These are phyloP conservation scores for Saxidomus purpurata DNA, from an alignment of 1,140 invertebrate genomes.

Conservation along the genomic window DNA sequence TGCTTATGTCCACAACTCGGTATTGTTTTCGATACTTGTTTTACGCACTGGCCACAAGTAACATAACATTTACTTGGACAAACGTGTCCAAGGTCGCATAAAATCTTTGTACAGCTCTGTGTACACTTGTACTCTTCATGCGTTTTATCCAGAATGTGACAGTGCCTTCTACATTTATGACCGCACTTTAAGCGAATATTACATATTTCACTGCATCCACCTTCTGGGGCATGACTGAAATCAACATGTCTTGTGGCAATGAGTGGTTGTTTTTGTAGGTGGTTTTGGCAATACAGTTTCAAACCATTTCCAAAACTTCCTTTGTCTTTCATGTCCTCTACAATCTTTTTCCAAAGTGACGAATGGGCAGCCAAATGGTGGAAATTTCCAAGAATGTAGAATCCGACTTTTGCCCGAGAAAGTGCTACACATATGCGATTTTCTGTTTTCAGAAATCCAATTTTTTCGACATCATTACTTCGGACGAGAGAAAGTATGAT, in stretches of 20 bases:
- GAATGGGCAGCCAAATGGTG: constrained; percentile 86
- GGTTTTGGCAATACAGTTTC: constrained; percentile 86
- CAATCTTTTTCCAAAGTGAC: constrained; percentile 86
- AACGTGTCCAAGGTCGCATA: neutral
- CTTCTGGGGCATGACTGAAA: neutral
- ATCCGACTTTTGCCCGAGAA: constrained; percentile 92
- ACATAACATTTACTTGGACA: constrained; percentile 23
- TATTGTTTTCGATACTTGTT: neutral
- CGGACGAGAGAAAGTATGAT: constrained; percentile 94
- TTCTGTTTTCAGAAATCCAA: constrained; percentile 89
- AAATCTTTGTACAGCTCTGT: constrained; percentile 74
- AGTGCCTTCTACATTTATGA: constrained; percentile 29
- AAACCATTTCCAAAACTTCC: constrained; percentile 77
- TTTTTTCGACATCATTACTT: constrained; percentile 92
- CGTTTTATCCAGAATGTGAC: constrained; percentile 7
- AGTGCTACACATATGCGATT: constrained; percentile 95
- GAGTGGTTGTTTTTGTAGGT: constrained; percentile 76
- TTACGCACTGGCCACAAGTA: neutral
- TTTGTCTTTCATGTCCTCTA: constrained; percentile 61
- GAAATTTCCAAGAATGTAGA: constrained; percentile 91
- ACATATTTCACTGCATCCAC: constrained; percentile 3
- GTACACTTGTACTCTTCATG: constrained; percentile 71
- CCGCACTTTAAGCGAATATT: constrained; percentile 28
- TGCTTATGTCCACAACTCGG: constrained; percentile 11
- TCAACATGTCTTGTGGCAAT: neutral